These are phyloP conservation scores for Melinopterus prodromus DNA, from an alignment of 2,888 invertebrate genomes.

Conservation along the genomic window DNA sequence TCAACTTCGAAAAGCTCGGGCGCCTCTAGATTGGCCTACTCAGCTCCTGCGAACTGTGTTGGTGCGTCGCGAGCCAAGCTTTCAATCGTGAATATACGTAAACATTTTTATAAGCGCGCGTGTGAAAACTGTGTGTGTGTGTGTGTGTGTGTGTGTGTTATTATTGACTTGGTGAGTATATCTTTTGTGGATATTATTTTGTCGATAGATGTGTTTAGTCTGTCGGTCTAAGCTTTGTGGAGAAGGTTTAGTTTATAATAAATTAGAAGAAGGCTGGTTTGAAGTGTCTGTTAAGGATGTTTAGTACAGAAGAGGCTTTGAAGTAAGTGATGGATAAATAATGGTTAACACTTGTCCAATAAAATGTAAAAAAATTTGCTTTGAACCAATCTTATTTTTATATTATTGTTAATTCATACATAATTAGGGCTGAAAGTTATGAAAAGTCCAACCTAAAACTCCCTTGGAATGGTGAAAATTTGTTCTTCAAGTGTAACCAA, in stretches of 20 bases:
- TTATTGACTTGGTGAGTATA: not conserved
- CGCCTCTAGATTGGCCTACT: constrained; percentile 16
- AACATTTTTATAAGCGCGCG: constrained; percentile 7
- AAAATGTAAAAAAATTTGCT: too few species aligned
- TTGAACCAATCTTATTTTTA: too few species aligned
- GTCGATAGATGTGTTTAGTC: constrained; percentile 4
- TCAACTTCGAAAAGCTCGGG: constrained; percentile 17
- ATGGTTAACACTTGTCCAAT: too few species aligned
- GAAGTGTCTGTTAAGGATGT: not conserved
- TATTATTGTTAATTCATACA: too few species aligned
- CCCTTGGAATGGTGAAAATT: too few species aligned
- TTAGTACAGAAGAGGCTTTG: too few species aligned
- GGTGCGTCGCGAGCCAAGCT: not conserved
- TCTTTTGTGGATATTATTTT: not conserved
- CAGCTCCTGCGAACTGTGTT: constrained; percentile 8
- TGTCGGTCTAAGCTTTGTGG: not conserved
- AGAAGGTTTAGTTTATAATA: not conserved
- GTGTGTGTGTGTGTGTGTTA: not conserved
- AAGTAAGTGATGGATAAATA: too few species aligned
- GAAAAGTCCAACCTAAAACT: too few species aligned
- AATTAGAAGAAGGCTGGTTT: not conserved
- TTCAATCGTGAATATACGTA: not conserved
- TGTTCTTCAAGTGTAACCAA: too few species aligned
- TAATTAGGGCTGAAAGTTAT: too few species aligned
- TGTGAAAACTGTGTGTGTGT: not conserved